These are phyloP conservation scores for Chlorops oryzae DNA, from an alignment of 1,140 invertebrate species.

Conservation along the genomic window DNA sequence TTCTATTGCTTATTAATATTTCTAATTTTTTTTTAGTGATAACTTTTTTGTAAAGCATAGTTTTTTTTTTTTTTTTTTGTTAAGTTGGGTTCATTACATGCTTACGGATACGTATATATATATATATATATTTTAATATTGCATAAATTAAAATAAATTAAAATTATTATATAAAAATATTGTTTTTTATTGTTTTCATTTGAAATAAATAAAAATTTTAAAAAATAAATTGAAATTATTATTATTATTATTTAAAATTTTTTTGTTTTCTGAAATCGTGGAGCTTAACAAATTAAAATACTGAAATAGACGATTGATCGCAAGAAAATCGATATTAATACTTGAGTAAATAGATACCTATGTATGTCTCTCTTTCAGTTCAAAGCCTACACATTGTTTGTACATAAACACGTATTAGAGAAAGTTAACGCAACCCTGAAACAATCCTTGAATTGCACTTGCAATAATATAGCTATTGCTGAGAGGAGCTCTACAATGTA, in stretches of 20 bases:
- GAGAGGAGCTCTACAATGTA: too few relatives aligned
- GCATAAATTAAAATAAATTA: slow-evolving; percentile 9
- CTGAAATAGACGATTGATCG: slow-evolving; percentile 12
- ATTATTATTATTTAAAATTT: slow-evolving; percentile 3
- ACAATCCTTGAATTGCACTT: too few relatives aligned
- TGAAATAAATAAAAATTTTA: slow-evolving; percentile 10
- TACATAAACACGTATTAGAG: too few relatives aligned
- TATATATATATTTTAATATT: neutral
- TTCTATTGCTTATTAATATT: slow-evolving; percentile 1
- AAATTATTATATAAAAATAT: slow-evolving; percentile 14
- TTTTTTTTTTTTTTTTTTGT: slow-evolving; percentile 10
- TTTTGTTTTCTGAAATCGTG: neutral
- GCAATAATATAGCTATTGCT: too few relatives aligned
- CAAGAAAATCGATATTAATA: slow-evolving; percentile 31
- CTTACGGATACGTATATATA: slow-evolving; percentile 36
- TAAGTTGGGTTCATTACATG: slow-evolving; percentile 12
- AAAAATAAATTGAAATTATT: slow-evolving; percentile 7
- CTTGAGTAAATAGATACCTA: slow-evolving; percentile 48
- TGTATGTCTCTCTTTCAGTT: slow-evolving; percentile 50
- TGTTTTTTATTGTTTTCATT: neutral
- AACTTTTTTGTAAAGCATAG: too few relatives aligned
- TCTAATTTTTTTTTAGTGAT: neutral
- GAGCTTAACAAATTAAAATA: slow-evolving; percentile 21
- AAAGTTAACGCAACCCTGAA: too few relatives aligned
- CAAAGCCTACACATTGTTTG: too few relatives aligned